These are phyloP conservation scores for Anguilla japonica DNA, from an alignment of 2,113 vertebrate species.

Conservation along the genomic window DNA sequence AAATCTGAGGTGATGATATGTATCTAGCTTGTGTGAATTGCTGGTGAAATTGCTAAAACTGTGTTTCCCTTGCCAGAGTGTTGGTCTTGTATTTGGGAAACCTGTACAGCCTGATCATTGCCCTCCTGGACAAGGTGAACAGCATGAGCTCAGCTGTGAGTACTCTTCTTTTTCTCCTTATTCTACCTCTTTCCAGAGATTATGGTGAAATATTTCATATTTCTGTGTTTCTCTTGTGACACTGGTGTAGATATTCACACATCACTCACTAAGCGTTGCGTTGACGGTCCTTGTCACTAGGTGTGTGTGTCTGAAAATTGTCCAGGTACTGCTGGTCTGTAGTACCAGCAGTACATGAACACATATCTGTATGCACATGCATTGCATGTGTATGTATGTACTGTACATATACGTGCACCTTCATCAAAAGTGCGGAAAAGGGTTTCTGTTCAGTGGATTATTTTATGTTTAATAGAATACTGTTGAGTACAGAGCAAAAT, in stretches of 20 bases:
- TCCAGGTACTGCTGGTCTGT: neutral
- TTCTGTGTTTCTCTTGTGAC: neutral
- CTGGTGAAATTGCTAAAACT: neutral
- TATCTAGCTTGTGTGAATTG: no score
- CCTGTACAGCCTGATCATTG: conserved; percentile 96
- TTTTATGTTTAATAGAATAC: neutral
- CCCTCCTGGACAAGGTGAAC: conserved; percentile 92
- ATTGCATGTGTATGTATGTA: neutral
- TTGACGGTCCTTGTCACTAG: no score
- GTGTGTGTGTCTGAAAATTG: neutral
- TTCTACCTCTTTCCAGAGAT: neutral
- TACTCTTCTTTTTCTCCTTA: conserved; percentile 16
- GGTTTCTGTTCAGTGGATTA: neutral
- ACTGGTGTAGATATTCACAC: neutral
- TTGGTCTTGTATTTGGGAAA: conserved; percentile 94
- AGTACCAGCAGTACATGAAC: neutral
- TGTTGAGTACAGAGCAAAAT: neutral
- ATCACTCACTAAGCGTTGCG: neutral
- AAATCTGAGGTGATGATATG: no score
- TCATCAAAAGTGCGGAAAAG: no score
- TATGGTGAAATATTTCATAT: neutral
- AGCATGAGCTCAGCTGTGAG: conserved; percentile 87
- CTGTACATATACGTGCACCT: no score
- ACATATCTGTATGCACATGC: neutral
- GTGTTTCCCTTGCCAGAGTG: conserved; percentile 71